These are phyloP conservation scores for Astropecten irregularis DNA, from an alignment of 53 echinoderm and acorn worm species.

Conservation along the genomic window DNA sequence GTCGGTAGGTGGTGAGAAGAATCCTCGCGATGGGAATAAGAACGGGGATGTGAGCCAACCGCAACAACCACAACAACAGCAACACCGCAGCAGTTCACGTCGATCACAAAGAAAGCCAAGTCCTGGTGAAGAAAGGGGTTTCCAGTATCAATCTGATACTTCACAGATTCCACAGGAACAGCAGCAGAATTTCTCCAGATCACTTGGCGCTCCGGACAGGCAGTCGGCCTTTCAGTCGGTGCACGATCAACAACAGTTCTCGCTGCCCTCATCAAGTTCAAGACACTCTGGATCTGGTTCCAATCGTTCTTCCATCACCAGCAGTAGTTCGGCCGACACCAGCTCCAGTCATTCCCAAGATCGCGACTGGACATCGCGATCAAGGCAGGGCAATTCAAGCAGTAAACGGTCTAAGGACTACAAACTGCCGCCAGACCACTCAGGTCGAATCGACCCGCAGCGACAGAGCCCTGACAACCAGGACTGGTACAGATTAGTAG, in stretches of 20 bases:
- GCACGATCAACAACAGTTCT: constrained; percentile 11
- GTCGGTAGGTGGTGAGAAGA: neutral
- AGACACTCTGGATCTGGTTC: constrained; percentile 67
- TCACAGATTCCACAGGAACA: neutral
- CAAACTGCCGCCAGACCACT: neutral
- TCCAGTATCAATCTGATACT: neutral
- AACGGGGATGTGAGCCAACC: too few relatives aligned
- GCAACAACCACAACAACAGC: too few relatives aligned
- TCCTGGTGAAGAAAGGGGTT: neutral
- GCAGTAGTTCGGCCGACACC: constrained; percentile 61
- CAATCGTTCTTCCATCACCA: constrained; percentile 75
- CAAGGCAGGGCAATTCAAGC: constrained; percentile 36
- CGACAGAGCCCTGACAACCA: constrained; percentile 22
- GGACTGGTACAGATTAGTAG: constrained; percentile 40
- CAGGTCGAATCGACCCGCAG: neutral
- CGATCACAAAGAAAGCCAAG: constrained; percentile 12
- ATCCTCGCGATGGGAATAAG: neutral
- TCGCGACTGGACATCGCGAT: constrained; percentile 7
- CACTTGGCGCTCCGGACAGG: neutral
- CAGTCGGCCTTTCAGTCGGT: constrained; percentile 38
- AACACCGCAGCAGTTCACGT: too few relatives aligned
- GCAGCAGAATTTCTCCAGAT: constrained; percentile 15
- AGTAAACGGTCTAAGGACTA: neutral
- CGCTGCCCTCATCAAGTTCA: constrained; percentile 17
- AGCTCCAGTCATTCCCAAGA: constrained; percentile 64